These are phyloP conservation scores for Salarias fasciatus DNA, from an alignment of 2,797 vertebrate genomes.

Conservation along the genomic window DNA sequence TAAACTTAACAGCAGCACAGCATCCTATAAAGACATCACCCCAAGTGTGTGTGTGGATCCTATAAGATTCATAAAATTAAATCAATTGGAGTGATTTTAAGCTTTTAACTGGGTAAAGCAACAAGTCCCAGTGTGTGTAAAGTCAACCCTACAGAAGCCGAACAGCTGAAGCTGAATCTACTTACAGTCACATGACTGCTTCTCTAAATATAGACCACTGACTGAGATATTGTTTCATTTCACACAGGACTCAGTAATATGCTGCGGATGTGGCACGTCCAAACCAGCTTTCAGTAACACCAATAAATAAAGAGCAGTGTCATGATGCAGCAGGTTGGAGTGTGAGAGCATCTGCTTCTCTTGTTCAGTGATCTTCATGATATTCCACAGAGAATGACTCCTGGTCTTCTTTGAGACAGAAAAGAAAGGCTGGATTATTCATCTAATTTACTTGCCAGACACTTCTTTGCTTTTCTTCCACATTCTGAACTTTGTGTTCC, in stretches of 20 bases:
- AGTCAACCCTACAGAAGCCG: not conserved
- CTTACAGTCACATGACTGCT: conserved; percentile 24
- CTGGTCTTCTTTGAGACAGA: too few species aligned
- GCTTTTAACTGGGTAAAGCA: not conserved
- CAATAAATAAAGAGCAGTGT: too few species aligned
- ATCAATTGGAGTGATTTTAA: not conserved
- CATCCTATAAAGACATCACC: conserved; percentile 6
- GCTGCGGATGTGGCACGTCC: conserved; percentile 13
- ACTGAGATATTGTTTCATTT: conserved; percentile 49
- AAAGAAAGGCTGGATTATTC: too few species aligned
- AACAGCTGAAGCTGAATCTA: conserved; percentile 3
- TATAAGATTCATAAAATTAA: conserved; percentile 8
- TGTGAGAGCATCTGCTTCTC: too few species aligned
- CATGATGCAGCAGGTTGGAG: too few species aligned
- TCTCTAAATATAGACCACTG: conserved; percentile 67
- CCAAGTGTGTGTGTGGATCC: conserved; percentile 1
- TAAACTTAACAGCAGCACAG: conserved; percentile 12
- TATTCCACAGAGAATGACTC: too few species aligned
- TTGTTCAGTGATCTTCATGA: too few species aligned
- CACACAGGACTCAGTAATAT: conserved; percentile 51
- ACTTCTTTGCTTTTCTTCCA: too few species aligned
- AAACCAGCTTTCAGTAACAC: not conserved
- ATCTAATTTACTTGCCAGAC: too few species aligned
- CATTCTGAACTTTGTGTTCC: too few species aligned
- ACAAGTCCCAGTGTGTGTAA: not conserved